Evolutionary conservation across 1,140 invertebrate species (phyloP).

Genomic region (Panulirus ornatus): DNA sequence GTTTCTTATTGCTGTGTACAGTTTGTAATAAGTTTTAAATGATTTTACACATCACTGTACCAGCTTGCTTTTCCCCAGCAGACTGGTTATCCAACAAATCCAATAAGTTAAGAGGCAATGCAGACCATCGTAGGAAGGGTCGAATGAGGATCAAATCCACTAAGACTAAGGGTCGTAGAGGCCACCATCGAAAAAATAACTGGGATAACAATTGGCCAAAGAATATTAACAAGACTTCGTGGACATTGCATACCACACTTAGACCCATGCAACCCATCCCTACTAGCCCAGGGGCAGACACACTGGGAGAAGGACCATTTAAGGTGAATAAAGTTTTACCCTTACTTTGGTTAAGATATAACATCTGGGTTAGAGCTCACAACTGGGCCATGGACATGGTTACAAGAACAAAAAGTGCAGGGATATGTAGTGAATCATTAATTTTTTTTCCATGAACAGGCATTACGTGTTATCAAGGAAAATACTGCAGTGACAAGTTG

Average conservation of each 20-base stretch:
- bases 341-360: too few species aligned
- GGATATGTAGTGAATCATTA: too few species aligned
- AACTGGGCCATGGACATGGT: too few species aligned
- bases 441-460: too few species aligned
- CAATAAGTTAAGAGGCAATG: not conserved
- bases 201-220: not conserved
- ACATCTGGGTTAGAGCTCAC: too few species aligned
- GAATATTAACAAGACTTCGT: not conserved
- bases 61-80: not conserved
- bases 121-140: constrained; percentile 15
- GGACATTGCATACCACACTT: not conserved
- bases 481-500: too few species aligned
- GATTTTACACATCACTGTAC: not conserved
- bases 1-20: not conserved
- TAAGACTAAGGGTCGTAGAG: constrained; percentile 22
- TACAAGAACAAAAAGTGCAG: too few species aligned
- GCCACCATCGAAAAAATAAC: not conserved
- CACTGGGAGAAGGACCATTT: constrained; percentile 51
- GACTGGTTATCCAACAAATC: constrained; percentile 13
- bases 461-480: too few species aligned
- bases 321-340: constrained; percentile 26
- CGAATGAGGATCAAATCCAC: constrained; percentile 16
- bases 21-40: not conserved
- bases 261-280: not conserved
- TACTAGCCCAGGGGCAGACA: not conserved